A percentile compares a stretch with the other conserved stretches of the same genome.
Evolutionary conservation across 2,113 vertebrate genomes (phyloP).

Genomic region (Peromyscus maniculatus): DNA sequence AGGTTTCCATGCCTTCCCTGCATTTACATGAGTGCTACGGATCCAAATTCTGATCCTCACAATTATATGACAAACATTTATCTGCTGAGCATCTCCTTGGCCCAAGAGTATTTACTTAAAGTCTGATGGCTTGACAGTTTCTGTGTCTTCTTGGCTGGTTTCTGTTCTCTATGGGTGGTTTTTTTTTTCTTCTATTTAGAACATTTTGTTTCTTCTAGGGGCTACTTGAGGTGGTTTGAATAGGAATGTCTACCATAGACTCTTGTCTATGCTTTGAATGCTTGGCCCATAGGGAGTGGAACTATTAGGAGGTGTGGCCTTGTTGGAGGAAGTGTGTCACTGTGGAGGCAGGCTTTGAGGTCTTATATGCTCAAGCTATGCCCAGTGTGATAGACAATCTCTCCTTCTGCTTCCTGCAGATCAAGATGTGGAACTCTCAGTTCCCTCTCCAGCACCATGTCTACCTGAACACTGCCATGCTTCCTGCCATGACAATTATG

Average conservation of each 20-base stretch:
- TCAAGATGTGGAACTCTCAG: not conserved
- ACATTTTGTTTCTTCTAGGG: not conserved
- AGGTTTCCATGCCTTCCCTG: not conserved
- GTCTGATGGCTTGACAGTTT: not conserved
- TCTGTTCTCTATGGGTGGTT: not conserved
- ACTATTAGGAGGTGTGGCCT: not conserved
- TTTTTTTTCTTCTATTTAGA: not conserved
- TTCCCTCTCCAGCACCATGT: not conserved
- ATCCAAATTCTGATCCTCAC: not conserved
- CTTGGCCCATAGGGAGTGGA: not conserved
- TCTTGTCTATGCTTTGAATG: not conserved
- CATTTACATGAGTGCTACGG: not conserved
- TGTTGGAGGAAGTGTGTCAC: not conserved
- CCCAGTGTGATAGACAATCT: not conserved
- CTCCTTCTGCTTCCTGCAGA: not conserved
- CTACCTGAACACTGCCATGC: not conserved
- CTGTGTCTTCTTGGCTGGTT: not conserved
- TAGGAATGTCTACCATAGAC: not conserved
- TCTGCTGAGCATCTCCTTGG: not conserved
- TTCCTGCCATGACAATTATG: not conserved
- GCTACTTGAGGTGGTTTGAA: not conserved
- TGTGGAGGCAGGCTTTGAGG: not conserved
- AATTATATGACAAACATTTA: not conserved
- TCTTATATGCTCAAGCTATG: not conserved
- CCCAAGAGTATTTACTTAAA: not conserved